Evolutionary conservation across 2,113 vertebrate genomes (phyloP), one percentile per base, ranked within the genome.

Genomic region (Catharus fuscescens): DNA sequence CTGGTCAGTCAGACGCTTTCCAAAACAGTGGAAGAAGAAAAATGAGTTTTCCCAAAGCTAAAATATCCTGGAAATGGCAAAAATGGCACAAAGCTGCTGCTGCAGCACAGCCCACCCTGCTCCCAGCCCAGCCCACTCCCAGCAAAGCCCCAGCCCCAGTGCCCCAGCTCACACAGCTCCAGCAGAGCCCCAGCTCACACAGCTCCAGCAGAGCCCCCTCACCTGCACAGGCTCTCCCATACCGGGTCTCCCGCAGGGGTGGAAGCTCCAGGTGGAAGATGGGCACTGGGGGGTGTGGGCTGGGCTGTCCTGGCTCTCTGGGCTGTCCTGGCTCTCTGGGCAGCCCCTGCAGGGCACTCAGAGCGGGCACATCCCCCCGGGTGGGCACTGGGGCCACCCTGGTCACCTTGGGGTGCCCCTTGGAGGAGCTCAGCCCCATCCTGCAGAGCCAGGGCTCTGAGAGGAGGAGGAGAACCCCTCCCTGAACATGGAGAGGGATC

Each of bases 381-480:
- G 4, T 2, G 8, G 20, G 15, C 69, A 96, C 59, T 1, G 98
- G 98, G 13, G 91, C 94, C 73, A 98, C 98, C 92, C 91, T 97
- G 79, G 93, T 98, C 80, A 98, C 96, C 73, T 67, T 97, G 61
- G 84, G 92, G 17, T 92, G 97, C 0, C 72, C 4, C 90, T 89
- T 98, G 32, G 98, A 98, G 40, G 83, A 70, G 45, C 84, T 91
- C 86, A 97, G 80, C 12, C 98, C 98, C 98, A 98, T 98, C 65
- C 79, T 65, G 61, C 36, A 5, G 20, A 32, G 50, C 3, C 3
- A 14, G 20, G 26, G 56, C 65, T 87, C 62, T 12, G 53, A 45
- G 92, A 57, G 71, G 56, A 60, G 73, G 38, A 62, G 54, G 59
- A 44, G 80, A 81, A 26, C 1, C 20, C 18, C 8, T 54, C 14